phyloP scores from a whole-genome alignment of 2,797 vertebrate genomes.

The Remorina albescens region DNA sequence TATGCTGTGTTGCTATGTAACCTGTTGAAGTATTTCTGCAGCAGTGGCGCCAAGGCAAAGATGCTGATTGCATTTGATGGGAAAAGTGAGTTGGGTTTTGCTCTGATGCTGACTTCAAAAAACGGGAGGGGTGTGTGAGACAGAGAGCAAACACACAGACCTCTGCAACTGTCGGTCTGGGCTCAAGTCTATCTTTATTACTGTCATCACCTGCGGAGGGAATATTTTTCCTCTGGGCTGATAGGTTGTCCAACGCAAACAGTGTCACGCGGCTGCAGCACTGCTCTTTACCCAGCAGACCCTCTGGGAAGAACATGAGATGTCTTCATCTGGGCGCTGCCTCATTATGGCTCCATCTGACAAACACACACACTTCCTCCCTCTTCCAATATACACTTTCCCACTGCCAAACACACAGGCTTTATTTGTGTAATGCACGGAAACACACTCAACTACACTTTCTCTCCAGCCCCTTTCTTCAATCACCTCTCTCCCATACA shows the following conservation, averaged over 20 bases:
- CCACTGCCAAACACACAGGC: conserved; percentile 31
- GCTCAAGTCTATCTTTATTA: conserved; percentile 74
- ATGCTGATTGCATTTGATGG: conserved; percentile 49
- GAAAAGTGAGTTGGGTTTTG: conserved; percentile 33
- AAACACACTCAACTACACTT: conserved; percentile 37
- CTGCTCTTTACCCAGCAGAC: conserved; percentile 70
- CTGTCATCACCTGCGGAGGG: conserved; percentile 57
- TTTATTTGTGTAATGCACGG: conserved; percentile 19
- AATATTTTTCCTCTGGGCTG: conserved; percentile 57
- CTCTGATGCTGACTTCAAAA: conserved; percentile 31
- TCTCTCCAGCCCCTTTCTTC: conserved; percentile 16
- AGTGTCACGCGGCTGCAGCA: conserved; percentile 37
- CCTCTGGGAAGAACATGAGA: conserved; percentile 60
- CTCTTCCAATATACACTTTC: conserved; percentile 41
- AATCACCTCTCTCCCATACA: conserved; percentile 1
- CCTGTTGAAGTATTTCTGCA: conserved; percentile 43
- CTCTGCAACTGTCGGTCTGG: conserved; percentile 11
- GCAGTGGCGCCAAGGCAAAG: conserved; percentile 25
- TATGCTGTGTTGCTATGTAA: conserved; percentile 64
- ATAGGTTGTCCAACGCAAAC: conserved; percentile 65
- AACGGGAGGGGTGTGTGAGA: conserved; percentile 10
- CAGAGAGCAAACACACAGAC: conserved; percentile 53
- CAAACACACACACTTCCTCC: conserved; percentile 46
- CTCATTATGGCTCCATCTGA: conserved; percentile 70
- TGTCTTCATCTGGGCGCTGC: conserved; percentile 63